Evolutionary conservation across 2,888 invertebrate species (phyloP), one percentile per base, ranked within the genome.

Genomic region (Hedychridium roseum): DNA sequence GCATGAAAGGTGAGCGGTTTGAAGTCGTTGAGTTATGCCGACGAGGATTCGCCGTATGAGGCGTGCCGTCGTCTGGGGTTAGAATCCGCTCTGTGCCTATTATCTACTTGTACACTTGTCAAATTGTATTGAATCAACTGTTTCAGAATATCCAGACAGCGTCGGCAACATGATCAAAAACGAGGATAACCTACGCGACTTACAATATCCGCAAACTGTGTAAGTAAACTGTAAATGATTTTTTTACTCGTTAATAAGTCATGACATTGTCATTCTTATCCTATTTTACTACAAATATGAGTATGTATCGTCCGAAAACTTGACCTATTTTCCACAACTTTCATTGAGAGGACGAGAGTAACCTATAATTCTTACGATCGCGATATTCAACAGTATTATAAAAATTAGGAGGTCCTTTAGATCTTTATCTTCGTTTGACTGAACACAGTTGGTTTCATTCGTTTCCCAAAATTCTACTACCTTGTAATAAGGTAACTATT

Each of bases 21-120:
- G 5, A 9, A 2, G 16, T n/a, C 18, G 18, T 23, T 20, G n/a
- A 9, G 23, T 4, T n/a, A n/a, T n/a, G 20, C 27, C 27, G 32
- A 44, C 27, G 34, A 36, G 28, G 21, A 16, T 36, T 43, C 38
- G 23, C 37, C n/a, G n/a, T 45, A 54, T 39, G 45, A 53, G 56
- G 64, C 61, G 57, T 57, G 56, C 59, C 58, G 56, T 61, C 60
- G 66, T 56, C 53, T 61, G 40, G 40, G 64, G 60, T 67, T 66
- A 67, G 66, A 59, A 59, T 57, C 43, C 14, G 30, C 37, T 15
- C 20, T 16, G 36, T 43, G 37, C 31, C 39, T 32, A 15, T 21
- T 37, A 39, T 17, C 20, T 36, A 38, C 36, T n/a, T n/a, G n/a
- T n/a, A n/a, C n/a, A n/a, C n/a, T n/a, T 18, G 14, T 15, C 9